Evolutionary conservation across 2,888 invertebrate species (phyloP).

Genomic region (Pristionchus arcanus): DNA sequence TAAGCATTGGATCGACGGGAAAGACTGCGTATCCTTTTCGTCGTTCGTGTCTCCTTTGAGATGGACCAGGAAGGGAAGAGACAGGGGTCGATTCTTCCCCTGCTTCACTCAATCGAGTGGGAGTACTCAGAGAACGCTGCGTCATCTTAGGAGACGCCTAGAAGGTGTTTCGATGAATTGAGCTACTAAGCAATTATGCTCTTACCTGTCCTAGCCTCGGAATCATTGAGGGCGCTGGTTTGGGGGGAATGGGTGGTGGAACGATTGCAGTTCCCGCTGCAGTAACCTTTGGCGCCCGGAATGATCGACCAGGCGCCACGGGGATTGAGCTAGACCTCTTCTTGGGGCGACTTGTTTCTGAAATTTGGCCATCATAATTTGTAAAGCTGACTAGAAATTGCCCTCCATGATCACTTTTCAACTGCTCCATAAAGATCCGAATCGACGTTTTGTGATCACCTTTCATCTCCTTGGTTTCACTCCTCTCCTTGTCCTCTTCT

Average conservation of each 20-base stretch:
- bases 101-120: not conserved
- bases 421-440: not conserved
- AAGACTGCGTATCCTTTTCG: slow-evolving; percentile 73
- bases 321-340: slow-evolving; percentile 24
- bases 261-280: not conserved
- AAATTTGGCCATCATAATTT: not conserved
- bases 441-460: not conserved
- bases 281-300: not conserved
- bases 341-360: slow-evolving; percentile 18
- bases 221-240: slow-evolving; percentile 36
- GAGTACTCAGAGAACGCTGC: not conserved
- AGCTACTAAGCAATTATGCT: not conserved
- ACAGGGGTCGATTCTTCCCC: not conserved
- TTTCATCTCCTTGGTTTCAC: not conserved
- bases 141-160: slow-evolving; percentile 1
- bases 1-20: slow-evolving; percentile 71
- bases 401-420: not conserved
- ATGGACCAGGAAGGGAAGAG: slow-evolving; percentile 23
- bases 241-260: slow-evolving; percentile 23
- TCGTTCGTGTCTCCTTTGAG: slow-evolving; percentile 58
- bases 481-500: slow-evolving; percentile 30
- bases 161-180: not conserved
- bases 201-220: slow-evolving; percentile 19
- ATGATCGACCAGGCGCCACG: not conserved
- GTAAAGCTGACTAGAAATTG: too few relatives aligned